A percentile compares a stretch with the other conserved stretches of the same genome.
phyloP scores from a whole-genome alignment of 2,888 invertebrate genomes.

The Lithodes maja region DNA sequence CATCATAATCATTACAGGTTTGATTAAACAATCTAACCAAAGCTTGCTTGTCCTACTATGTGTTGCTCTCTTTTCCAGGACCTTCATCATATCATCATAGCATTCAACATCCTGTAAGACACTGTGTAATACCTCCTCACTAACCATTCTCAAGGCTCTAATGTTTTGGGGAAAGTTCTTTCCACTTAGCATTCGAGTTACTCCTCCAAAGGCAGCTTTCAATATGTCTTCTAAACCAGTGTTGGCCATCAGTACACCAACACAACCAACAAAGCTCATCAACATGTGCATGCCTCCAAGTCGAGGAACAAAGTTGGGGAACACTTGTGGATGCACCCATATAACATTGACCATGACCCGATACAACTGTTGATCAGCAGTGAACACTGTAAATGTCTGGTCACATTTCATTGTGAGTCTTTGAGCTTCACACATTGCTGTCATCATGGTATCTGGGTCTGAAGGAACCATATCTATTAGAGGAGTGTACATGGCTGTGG shows the following conservation, averaged over 20 bases:
- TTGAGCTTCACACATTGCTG: slow-evolving; percentile 26
- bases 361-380: slow-evolving; percentile 31
- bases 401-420: background rate
- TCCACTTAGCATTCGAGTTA: background rate
- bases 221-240: background rate
- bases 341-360: slow-evolving; percentile 1
- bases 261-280: slow-evolving; percentile 21
- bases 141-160: slow-evolving; percentile 14
- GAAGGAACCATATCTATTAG: slow-evolving; percentile 27
- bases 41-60: background rate
- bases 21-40: background rate
- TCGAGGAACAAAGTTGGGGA: slow-evolving; percentile 1
- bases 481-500: background rate
- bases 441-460: slow-evolving; percentile 23
- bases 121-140: slow-evolving; percentile 1
- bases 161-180: slow-evolving; percentile 19
- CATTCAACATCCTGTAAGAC: background rate
- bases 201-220: slow-evolving; percentile 16
- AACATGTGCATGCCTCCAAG: slow-evolving; percentile 15
- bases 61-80: background rate
- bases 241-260: slow-evolving; percentile 36
- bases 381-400: background rate
- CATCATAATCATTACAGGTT: slow-evolving; percentile 16
- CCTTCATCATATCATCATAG: background rate
- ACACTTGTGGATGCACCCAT: slow-evolving; percentile 28